Base-by-base conservation (phyloP, 2,797 vertebrate species). In the Lates japonicus region DNA sequence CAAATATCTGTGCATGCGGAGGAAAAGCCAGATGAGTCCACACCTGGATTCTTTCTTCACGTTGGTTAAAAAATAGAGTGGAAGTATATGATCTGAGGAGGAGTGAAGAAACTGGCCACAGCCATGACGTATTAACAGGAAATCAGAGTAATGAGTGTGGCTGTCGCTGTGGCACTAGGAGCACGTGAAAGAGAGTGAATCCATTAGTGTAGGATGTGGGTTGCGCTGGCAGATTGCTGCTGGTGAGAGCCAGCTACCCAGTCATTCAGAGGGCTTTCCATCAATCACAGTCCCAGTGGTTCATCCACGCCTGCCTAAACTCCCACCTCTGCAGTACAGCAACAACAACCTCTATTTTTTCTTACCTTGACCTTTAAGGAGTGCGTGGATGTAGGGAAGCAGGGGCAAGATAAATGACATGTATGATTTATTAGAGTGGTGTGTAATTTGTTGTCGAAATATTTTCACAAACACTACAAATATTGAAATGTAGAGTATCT, bases 211-310 rank as follows among this genome's bases (percentile, higher is more conserved):
- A 61, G 70, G 71, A 64, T 80, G 70, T 77, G 71, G 76, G 68
- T 76, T 87, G 63, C 5, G 9, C 62, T 81, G 82, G 74, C 76
- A 87, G 83, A 78, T 82, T 83, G 87, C 55, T 81, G 78, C 74
- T 37, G 1, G 73, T 84, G 57, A 79, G 74, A 85, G 78, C 54
- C 85, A 66, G 86, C 74, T 76, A 51, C 75, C 65, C 76, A 70
- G 73, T 79, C 64, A 80, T 81, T 75, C 78, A 73, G 68, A 76
- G 76, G 70, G 41, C 51, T 75, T 87, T 81, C 72, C 89, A 93
- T 92, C 88, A 87, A 88, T 93, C 92, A 88, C 76, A 57, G 65
- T 82, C 84, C 41, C 83, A 76, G 82, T 55, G 80, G 82, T 52
- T 76, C 67, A 78, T 89, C 85, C 62, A 49, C 7, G 17, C 72